Conservation (phyloP, 2,113 vertebrate genomes). For the Emydocephalus ijimae region DNA sequence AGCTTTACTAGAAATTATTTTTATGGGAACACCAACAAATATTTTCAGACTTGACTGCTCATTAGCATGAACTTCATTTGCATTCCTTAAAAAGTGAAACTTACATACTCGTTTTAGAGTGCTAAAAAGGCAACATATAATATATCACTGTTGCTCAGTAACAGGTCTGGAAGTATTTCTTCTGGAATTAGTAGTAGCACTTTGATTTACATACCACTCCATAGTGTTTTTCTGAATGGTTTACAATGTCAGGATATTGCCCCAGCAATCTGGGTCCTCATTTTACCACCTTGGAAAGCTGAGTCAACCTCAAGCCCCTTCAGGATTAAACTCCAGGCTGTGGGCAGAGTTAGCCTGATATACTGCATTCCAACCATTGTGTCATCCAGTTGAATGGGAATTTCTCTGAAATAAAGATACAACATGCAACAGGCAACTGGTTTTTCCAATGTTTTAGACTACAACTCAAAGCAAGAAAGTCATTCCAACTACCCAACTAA, state of each 20-base stretch:
- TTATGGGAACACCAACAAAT: not conserved
- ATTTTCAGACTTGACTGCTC: not conserved
- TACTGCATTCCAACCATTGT: not conserved
- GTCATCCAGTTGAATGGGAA: not conserved
- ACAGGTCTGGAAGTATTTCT: not conserved
- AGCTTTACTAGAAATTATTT: not conserved
- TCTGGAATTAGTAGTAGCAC: not conserved
- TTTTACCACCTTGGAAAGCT: not conserved
- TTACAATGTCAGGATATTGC: not conserved
- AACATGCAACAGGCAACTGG: not conserved
- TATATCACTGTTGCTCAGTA: not conserved
- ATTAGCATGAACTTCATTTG: not conserved
- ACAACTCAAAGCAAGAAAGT: not conserved
- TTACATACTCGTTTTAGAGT: not conserved
- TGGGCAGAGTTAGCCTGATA: not conserved
- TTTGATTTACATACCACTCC: not conserved
- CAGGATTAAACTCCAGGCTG: not conserved
- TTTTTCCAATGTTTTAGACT: not conserved
- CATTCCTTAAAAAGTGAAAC: not conserved
- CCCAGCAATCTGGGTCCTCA: not conserved
- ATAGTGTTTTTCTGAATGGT: not conserved
- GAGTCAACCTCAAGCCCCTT: not conserved
- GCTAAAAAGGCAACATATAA: not conserved
- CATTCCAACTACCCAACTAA: not conserved
- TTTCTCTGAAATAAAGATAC: not conserved